Conservation (phyloP, 2,113 vertebrate species). For the Gymnogyps californianus region DNA sequence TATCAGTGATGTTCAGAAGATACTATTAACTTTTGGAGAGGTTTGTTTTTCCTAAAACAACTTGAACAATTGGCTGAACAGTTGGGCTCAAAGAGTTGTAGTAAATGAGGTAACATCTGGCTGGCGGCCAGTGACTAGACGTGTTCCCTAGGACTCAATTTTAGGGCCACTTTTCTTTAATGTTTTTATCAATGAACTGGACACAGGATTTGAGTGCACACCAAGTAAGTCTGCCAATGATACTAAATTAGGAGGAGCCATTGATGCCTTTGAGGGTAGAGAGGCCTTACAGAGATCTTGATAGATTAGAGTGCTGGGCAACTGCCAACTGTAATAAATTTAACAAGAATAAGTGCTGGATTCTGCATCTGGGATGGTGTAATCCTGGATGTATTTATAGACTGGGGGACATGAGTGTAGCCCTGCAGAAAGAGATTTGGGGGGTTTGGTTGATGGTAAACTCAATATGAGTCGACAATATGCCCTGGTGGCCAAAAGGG, state of each 20-base stretch:
- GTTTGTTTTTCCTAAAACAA: neutral
- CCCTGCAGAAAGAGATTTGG: neutral
- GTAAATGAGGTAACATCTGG: neutral
- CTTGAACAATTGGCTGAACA: neutral
- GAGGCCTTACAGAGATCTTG: neutral
- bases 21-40: neutral
- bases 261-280: neutral
- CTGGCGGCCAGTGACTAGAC: neutral
- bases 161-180: neutral
- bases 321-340: neutral
- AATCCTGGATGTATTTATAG: neutral
- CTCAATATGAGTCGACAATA: neutral
- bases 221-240: neutral
- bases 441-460: neutral
- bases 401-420: neutral
- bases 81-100: neutral
- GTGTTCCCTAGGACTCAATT: neutral
- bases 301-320: neutral
- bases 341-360: neutral
- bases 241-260: neutral
- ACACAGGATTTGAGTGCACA: neutral
- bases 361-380: neutral
- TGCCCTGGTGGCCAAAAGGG: neutral
- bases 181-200: neutral
- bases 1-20: neutral